phyloP scores from a whole-genome alignment of 2,113 vertebrate genomes.

The Ctenodactylus gundi region DNA sequence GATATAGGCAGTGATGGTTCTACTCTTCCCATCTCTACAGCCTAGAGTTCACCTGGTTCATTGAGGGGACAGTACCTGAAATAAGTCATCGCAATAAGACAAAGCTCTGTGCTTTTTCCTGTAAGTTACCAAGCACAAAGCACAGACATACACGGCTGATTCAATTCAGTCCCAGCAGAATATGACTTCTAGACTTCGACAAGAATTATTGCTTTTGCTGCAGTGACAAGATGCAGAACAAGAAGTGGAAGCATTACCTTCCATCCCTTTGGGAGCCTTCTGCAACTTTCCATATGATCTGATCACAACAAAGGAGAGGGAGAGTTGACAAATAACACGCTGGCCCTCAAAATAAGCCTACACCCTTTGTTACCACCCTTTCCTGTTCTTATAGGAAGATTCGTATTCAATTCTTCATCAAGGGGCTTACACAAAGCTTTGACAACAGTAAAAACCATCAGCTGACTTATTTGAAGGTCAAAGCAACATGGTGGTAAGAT shows the following conservation, averaged over 20 bases:
- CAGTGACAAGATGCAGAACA: background rate
- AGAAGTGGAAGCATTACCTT: background rate
- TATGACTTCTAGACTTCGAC: background rate
- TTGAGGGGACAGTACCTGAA: background rate
- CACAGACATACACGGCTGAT: background rate
- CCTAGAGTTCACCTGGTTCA: background rate
- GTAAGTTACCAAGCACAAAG: background rate
- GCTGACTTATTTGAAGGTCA: background rate
- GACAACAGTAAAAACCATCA: no score
- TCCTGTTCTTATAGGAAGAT: background rate
- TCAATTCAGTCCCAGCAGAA: background rate
- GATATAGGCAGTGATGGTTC: background rate
- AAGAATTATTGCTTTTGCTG: background rate
- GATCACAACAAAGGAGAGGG: background rate
- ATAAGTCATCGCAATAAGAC: background rate
- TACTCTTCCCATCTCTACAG: background rate
- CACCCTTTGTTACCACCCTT: background rate
- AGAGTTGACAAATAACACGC: rapidly evolving
- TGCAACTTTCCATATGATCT: background rate
- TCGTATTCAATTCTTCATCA: background rate
- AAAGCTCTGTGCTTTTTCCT: background rate
- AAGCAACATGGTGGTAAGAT: background rate
- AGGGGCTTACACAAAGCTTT: background rate
- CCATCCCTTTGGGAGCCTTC: background rate
- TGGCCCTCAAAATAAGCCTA: background rate